Conservation (phyloP, 2,113 vertebrate species). For the Anolis carolinensis region DNA sequence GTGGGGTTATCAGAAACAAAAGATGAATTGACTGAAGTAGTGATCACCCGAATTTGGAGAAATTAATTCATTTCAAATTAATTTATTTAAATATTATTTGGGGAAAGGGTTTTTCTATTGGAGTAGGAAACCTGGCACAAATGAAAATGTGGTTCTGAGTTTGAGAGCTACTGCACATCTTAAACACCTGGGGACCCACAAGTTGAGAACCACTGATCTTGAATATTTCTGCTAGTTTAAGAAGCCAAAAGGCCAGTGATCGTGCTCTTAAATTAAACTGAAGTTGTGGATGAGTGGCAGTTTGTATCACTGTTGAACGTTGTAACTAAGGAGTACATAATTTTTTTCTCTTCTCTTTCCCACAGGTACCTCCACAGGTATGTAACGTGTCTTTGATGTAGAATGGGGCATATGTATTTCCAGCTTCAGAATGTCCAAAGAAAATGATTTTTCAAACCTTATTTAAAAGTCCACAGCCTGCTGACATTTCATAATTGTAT, state of each 20-base stretch:
- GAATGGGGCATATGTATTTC: background rate
- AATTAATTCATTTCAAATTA: background rate
- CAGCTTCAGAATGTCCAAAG: background rate
- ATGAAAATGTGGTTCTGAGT: background rate
- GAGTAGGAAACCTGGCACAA: background rate
- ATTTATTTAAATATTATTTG: background rate
- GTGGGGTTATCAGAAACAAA: background rate
- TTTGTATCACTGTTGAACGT: background rate
- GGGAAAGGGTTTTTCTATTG: background rate
- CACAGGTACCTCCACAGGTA: conserved; percentile 80
- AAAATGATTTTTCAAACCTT: background rate
- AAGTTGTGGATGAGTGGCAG: background rate
- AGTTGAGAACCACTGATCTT: no score
- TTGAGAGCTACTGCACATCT: background rate
- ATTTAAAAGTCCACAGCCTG: background rate
- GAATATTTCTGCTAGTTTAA: background rate
- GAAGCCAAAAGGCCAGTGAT: background rate
- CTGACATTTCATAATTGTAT: background rate
- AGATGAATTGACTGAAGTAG: background rate
- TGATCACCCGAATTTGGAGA: background rate
- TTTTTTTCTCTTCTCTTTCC: conserved; percentile 32
- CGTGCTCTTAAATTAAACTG: background rate
- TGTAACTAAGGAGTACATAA: background rate
- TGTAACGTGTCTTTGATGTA: conserved; percentile 29
- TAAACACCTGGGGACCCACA: no score